Evolutionary conservation across 2,113 vertebrate genomes (phyloP).

Genomic region (Hemiscyllium ocellatum): DNA sequence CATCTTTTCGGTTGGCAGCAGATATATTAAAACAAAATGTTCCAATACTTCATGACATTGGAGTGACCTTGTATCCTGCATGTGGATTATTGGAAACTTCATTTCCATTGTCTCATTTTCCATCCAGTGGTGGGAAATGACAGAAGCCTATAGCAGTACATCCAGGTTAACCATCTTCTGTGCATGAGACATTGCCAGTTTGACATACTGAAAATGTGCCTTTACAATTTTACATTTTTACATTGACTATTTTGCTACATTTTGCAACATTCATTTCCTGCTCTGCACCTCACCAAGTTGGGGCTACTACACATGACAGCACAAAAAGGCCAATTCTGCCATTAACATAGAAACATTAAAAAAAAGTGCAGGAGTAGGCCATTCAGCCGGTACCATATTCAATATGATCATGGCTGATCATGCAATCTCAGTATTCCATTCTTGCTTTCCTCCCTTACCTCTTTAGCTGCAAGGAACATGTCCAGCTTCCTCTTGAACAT

Average conservation of each 20-base stretch:
- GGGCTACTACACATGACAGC: background rate
- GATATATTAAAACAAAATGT: background rate
- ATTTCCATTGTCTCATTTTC: background rate
- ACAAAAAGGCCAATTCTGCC: background rate
- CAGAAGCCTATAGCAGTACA: background rate
- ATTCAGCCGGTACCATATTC: no score
- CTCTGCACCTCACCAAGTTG: background rate
- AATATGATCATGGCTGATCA: no score
- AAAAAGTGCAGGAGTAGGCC: no score
- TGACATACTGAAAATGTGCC: background rate
- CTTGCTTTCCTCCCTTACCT: no score
- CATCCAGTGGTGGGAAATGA: background rate
- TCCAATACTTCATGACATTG: background rate
- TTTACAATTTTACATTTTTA: background rate
- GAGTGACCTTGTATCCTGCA: background rate
- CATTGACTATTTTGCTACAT: background rate
- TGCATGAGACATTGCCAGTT: background rate
- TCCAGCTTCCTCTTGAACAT: no score
- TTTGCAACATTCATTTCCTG: background rate
- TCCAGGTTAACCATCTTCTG: background rate
- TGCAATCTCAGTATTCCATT: no score
- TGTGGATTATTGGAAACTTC: background rate
- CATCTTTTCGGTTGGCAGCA: background rate
- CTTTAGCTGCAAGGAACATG: no score
- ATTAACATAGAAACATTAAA: background rate